Conservation (phyloP, 1,140 invertebrate genomes). For the Eulimnadia texana region DNA sequence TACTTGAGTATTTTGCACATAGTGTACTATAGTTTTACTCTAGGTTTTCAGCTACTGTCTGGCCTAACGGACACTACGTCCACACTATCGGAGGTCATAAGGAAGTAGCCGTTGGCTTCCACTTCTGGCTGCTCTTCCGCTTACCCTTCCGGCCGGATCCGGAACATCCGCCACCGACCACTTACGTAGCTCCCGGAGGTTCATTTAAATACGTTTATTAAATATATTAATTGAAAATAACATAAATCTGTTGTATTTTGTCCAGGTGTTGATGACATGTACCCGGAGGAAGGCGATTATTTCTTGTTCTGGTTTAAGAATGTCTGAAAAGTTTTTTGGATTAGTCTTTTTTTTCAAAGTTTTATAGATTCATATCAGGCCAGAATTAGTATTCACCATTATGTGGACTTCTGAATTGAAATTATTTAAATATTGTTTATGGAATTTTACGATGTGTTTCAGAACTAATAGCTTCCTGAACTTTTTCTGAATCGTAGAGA, state of each 20-base stretch:
- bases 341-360: no score
- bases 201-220: no score
- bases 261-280: slow-evolving; percentile 64
- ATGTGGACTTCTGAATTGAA: no score
- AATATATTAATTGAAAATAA: background rate
- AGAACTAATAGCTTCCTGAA: no score
- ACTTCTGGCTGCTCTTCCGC: slow-evolving; percentile 73
- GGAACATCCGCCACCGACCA: slow-evolving; percentile 58
- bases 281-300: slow-evolving; percentile 65
- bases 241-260: slow-evolving; percentile 22
- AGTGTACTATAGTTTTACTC: background rate
- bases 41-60: slow-evolving; percentile 62
- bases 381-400: no score
- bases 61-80: slow-evolving; percentile 80
- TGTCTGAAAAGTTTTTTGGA: slow-evolving; percentile 57
- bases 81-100: slow-evolving; percentile 71
- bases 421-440: no score
- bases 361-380: no score
- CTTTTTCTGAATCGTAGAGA: no score
- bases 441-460: no score
- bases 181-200: slow-evolving; percentile 67
- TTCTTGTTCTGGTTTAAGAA: slow-evolving; percentile 85
- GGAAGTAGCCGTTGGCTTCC: slow-evolving; percentile 71
- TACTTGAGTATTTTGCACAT: background rate
- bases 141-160: slow-evolving; percentile 58